Conservation (phyloP, 2,113 vertebrate genomes). For the cat (Felis catus) region DNA sequence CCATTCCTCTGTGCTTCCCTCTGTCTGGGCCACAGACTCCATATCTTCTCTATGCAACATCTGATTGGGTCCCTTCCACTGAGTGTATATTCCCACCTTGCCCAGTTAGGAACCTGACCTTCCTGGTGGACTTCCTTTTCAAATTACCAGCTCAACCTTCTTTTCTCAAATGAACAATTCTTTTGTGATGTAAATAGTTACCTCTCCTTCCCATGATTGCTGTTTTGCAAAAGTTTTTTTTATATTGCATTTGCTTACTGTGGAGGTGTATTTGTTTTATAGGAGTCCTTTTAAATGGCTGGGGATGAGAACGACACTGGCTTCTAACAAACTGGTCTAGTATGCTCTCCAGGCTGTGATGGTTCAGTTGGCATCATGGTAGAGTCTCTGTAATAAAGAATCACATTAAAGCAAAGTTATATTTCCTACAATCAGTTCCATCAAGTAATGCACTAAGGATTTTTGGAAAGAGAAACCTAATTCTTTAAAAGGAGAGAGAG, state of each 20-base stretch:
- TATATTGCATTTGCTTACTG: background rate
- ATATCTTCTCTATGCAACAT: rapidly evolving
- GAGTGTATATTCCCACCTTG: background rate
- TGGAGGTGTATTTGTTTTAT: background rate
- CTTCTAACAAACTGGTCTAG: background rate
- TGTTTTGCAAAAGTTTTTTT: background rate
- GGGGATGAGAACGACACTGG: background rate
- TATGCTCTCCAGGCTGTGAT: background rate
- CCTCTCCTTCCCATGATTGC: background rate
- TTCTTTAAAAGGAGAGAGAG: constrained; percentile 31
- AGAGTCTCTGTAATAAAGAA: background rate
- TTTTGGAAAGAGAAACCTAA: constrained; percentile 56
- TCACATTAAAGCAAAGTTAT: background rate
- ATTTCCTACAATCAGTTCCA: constrained; percentile 28
- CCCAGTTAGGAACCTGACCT: background rate
- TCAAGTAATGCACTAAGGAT: background rate
- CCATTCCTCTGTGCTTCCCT: no score
- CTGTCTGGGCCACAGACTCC: background rate
- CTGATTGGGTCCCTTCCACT: background rate
- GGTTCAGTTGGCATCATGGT: background rate
- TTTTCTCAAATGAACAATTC: constrained; percentile 11
- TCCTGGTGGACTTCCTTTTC: background rate
- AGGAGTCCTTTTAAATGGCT: background rate
- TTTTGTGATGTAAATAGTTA: background rate
- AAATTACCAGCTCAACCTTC: background rate